phyloP scores from a whole-genome alignment of 2,797 vertebrate species.

The Aldrovandia affinis region DNA sequence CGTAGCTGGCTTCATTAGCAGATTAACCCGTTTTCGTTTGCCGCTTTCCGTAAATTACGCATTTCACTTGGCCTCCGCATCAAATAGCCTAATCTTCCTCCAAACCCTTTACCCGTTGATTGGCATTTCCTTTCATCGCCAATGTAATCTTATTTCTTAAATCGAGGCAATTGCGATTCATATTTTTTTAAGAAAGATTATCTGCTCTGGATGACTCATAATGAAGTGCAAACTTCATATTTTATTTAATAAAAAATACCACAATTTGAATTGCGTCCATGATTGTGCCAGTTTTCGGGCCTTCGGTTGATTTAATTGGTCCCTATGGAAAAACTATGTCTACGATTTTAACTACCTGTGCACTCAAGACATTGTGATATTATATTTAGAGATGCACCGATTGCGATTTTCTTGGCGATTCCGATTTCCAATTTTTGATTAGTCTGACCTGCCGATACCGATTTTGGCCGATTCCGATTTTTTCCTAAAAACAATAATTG shows the following conservation, averaged over 20 bases:
- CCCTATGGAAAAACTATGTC: not conserved
- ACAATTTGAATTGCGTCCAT: not conserved
- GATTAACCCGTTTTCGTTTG: not conserved
- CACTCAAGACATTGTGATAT: slow-evolving; percentile 36
- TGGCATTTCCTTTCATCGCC: not conserved
- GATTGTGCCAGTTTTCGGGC: not conserved
- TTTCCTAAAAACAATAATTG: too few species aligned
- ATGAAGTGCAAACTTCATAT: not conserved
- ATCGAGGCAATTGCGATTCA: not conserved
- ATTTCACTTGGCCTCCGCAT: not conserved
- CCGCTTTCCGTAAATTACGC: not conserved
- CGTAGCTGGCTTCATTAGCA: not conserved
- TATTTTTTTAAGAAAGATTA: not conserved
- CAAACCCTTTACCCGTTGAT: not conserved
- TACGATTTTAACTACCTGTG: not conserved
- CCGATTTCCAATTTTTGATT: too few species aligned
- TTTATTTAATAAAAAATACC: not conserved
- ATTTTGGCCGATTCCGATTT: too few species aligned
- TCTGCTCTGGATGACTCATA: not conserved
- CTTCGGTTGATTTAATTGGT: not conserved
- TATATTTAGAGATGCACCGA: too few species aligned
- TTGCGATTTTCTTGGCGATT: too few species aligned
- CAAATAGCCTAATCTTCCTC: too few species aligned
- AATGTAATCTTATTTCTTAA: not conserved
- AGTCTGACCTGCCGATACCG: too few species aligned